Conservation (phyloP, 1,140 invertebrate genomes). For the Monomorium pharaonis region DNA sequence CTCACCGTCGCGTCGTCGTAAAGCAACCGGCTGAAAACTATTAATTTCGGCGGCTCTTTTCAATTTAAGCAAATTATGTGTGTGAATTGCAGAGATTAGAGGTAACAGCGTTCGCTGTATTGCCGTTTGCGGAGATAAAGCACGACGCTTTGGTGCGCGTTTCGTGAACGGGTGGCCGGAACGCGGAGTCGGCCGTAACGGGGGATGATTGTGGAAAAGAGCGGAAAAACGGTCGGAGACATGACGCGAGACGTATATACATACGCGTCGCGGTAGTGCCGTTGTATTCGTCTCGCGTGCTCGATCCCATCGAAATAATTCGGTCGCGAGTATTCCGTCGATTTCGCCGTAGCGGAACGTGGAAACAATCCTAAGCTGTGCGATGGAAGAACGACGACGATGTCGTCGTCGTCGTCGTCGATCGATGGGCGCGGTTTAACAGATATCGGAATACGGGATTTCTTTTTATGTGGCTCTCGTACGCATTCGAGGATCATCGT, state of each 20-base stretch:
- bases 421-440: not conserved
- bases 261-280: not conserved
- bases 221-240: not conserved
- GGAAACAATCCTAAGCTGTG: constrained; percentile 28
- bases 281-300: not conserved
- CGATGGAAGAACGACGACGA: not conserved
- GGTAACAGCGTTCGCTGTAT: constrained; percentile 49
- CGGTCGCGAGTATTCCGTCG: constrained; percentile 22
- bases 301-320: constrained; percentile 43
- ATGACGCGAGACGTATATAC: not conserved
- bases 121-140: constrained; percentile 53
- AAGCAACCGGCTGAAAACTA: constrained; percentile 19
- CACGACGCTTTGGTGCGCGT: not conserved
- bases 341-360: not conserved
- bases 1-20: constrained; percentile 1
- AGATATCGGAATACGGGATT: not conserved
- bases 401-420: not conserved
- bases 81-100: constrained; percentile 48
- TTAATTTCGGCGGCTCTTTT: constrained; percentile 27
- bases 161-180: not conserved
- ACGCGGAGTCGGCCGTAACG: not conserved
- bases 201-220: not conserved
- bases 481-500: not conserved
- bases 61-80: constrained; percentile 54
- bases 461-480: not conserved